Evolutionary conservation across 2,888 invertebrate genomes (phyloP), one percentile per base, ranked within the genome.

Genomic region (Drosophila prolongata): DNA sequence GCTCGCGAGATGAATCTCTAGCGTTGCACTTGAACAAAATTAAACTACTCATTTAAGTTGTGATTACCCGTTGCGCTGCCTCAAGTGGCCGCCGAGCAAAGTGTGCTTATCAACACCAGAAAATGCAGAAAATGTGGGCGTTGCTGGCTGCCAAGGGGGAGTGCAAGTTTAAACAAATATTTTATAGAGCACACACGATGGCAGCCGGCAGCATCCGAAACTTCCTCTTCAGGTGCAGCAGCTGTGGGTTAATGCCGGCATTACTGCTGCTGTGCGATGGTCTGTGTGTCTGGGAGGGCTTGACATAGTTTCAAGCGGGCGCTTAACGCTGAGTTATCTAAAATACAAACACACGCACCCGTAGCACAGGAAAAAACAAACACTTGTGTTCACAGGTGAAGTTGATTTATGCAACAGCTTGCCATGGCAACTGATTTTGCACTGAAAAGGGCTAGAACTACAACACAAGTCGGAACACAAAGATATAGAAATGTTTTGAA

Each of bases 391-490:
- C 34, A 46, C 76, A 57, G 76, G 35, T 76, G 75, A 79, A 75
- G 84, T 78, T 84, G 83, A 87, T 81, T 84, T 87, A 84, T 84
- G 87, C 83, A 87, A 87, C 83, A 83, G 84, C 83, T 83, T 76
- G 79, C 77, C 44, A 52, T 42, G 73, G 61, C 70, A 60, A 69
- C 53, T 54, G 64, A 62, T 70, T 62, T 37, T 52, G 47, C 70
- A 71, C 70, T 56, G 71, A 10, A 10, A 43, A 5, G 54, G 35
- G 27, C 35, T 37, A 6, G 3, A 37, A n/a, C 35, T 27, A 24
- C 4, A 24, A 24, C 24, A 24, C 3, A 24, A 24, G 24, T 24
- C 24, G 24, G 0, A 3, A 24, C 5, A 24, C 24, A 24, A 24
- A 24, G 24, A 24, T 10, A 11, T 35, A 35, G 0, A 10, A 11